Percentiles rank a stretch among this genome's conserved stretches.
Evolutionary conservation across 2,888 invertebrate genomes (phyloP).

Genomic region (Drosophila anomalata): DNA sequence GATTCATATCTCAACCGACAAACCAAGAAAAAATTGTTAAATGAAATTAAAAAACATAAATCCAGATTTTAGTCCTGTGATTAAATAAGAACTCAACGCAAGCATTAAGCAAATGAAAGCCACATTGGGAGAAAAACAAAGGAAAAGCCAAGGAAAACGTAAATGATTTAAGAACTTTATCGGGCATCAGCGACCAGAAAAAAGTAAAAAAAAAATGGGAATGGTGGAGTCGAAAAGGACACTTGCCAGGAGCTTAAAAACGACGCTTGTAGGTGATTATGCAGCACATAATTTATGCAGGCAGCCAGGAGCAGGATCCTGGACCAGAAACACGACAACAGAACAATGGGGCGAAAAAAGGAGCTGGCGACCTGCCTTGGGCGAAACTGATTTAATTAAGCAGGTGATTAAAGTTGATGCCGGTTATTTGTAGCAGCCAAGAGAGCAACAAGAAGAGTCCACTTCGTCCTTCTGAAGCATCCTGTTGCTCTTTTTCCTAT

Average conservation of each 20-base stretch:
- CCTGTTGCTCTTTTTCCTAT: conserved; percentile 24
- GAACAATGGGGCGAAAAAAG: conserved; percentile 51
- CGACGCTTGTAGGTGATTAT: conserved; percentile 75
- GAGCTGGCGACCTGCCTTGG: conserved; percentile 33
- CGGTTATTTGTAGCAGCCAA: conserved; percentile 75
- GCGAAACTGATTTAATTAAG: conserved; percentile 81
- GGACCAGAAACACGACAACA: conserved; percentile 32
- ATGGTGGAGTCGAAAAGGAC: conserved; percentile 29
- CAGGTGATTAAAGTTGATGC: conserved; percentile 81
- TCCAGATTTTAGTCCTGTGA: conserved; percentile 7
- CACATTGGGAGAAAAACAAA: conserved; percentile 31
- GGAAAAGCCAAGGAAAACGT: conserved; percentile 39
- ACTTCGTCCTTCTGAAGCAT: conserved; percentile 8
- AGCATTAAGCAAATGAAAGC: conserved; percentile 39
- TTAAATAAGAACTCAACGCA: conserved; percentile 29
- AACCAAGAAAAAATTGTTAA: background rate
- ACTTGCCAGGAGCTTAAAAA: conserved; percentile 62
- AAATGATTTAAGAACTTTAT: conserved; percentile 74
- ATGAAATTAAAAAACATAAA: conserved; percentile 42
- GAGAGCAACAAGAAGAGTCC: conserved; percentile 52
- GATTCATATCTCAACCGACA: conserved; percentile 4
- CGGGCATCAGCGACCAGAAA: conserved; percentile 40
- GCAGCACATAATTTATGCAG: conserved; percentile 73
- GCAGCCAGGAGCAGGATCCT: conserved; percentile 23
- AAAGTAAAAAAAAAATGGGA: conserved; percentile 32